These are phyloP conservation scores for Drosophila ficusphila DNA, from an alignment of 1,140 invertebrate genomes.

Conservation along the genomic window DNA sequence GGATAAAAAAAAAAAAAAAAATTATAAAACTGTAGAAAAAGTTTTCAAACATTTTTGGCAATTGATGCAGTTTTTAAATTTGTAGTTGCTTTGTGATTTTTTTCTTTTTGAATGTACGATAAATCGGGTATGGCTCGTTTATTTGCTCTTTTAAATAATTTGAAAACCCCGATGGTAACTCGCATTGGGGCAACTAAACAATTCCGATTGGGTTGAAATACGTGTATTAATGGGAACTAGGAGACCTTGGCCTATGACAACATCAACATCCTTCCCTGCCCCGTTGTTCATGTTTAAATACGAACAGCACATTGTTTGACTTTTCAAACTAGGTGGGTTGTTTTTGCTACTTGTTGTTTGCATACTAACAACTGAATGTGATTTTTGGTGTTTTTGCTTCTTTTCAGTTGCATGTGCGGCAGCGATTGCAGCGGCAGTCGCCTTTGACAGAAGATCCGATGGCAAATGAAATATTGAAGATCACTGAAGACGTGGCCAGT, in stretches of 20 bases:
- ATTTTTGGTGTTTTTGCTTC: slow-evolving; percentile 11
- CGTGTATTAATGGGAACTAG: slow-evolving; percentile 14
- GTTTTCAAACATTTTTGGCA: too few relatives aligned
- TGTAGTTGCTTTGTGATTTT: too few relatives aligned
- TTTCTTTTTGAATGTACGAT: too few relatives aligned
- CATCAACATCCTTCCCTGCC: slow-evolving; percentile 10
- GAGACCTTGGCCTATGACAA: slow-evolving; percentile 3
- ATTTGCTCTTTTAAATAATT: slow-evolving; percentile 1
- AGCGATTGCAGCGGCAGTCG: slow-evolving; percentile 41
- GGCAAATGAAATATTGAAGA: slow-evolving; percentile 86
- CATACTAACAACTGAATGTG: slow-evolving; percentile 9
- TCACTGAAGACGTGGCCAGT: slow-evolving; percentile 99
- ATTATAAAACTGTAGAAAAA: too few relatives aligned
- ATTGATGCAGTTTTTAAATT: too few relatives aligned
- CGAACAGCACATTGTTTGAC: slow-evolving; percentile 34
- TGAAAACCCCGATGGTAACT: slow-evolving; percentile 13
- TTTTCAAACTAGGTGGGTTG: slow-evolving; percentile 52
- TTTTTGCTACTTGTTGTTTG: slow-evolving; percentile 24
- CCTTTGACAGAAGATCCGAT: slow-evolving; percentile 55
- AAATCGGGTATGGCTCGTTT: background rate
- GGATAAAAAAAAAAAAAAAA: too few relatives aligned
- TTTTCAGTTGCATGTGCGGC: slow-evolving; percentile 27
- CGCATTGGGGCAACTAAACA: background rate
- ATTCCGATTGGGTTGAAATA: slow-evolving; percentile 1
- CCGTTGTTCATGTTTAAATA: slow-evolving; percentile 31